phyloP scores from a whole-genome alignment of 2,888 invertebrate species.

The Anagyrus pseudococci region DNA sequence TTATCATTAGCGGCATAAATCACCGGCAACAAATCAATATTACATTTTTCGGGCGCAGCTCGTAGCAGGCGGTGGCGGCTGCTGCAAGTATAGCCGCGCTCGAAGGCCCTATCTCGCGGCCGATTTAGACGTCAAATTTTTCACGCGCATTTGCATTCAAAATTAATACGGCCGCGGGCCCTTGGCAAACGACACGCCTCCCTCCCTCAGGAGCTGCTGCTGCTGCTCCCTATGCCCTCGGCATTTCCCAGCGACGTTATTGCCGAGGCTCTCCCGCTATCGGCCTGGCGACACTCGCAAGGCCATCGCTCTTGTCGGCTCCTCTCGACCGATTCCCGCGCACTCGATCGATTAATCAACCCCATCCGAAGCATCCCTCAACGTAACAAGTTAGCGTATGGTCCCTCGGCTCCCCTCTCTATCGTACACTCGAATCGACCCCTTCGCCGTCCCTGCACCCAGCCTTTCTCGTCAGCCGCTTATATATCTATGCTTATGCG shows the following conservation, averaged over 20 bases:
- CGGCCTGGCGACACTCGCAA: too few relatives aligned
- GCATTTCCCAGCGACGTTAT: too few relatives aligned
- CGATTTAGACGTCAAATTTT: slow-evolving; percentile 10
- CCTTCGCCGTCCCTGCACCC: not conserved
- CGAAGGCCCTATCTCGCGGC: not conserved
- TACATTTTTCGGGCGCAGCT: not conserved
- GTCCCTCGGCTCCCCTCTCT: not conserved
- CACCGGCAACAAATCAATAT: not conserved
- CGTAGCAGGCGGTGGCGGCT: not conserved
- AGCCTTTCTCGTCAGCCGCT: too few relatives aligned
- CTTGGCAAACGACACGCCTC: slow-evolving; percentile 4
- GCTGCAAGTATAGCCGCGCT: not conserved
- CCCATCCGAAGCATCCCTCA: not conserved
- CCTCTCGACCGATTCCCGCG: too few relatives aligned
- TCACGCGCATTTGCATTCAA: not conserved
- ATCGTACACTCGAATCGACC: slow-evolving; percentile 18
- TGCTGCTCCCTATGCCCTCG: too few relatives aligned
- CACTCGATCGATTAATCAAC: slow-evolving; percentile 25
- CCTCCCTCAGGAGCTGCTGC: too few relatives aligned
- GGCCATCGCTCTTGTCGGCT: too few relatives aligned
- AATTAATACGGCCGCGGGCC: not conserved
- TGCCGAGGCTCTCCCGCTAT: too few relatives aligned
- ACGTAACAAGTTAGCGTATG: too few relatives aligned
- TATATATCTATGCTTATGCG: too few relatives aligned
- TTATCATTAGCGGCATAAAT: slow-evolving; percentile 1